Conservation (phyloP, 2,888 invertebrate genomes). For the Eurois occulta region DNA sequence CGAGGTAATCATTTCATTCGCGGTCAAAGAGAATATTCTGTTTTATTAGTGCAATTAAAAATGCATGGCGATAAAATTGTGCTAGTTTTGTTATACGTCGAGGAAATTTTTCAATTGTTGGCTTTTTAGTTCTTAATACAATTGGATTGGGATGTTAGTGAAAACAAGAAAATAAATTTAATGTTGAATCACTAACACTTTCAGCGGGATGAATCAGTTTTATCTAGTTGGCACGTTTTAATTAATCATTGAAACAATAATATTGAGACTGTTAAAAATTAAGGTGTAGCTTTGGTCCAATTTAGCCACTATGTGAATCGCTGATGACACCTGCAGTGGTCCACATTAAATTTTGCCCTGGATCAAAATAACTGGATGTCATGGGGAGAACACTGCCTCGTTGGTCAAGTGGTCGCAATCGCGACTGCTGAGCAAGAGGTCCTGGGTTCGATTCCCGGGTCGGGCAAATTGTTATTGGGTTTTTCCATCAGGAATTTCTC, state of each 20-base stretch:
- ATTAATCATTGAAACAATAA: neutral
- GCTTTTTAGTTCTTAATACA: neutral
- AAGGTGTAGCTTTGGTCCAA: too few relatives aligned
- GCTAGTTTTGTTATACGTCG: conserved; percentile 17
- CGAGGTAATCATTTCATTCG: conserved; percentile 63
- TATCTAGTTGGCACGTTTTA: neutral
- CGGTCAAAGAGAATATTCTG: conserved; percentile 52
- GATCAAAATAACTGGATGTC: too few relatives aligned
- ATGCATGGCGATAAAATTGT: conserved; percentile 39
- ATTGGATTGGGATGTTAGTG: neutral
- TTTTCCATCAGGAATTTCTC: too few relatives aligned
- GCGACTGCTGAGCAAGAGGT: neutral
- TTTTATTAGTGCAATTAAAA: conserved; percentile 65
- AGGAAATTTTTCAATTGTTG: neutral
- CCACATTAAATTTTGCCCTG: too few relatives aligned
- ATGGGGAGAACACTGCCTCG: neutral
- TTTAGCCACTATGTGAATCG: neutral
- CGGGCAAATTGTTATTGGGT: neutral
- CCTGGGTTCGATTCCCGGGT: neutral
- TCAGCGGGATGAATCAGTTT: neutral
- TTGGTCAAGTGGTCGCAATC: neutral
- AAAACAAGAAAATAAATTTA: too few relatives aligned
- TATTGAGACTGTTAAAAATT: too few relatives aligned
- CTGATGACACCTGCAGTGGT: too few relatives aligned
- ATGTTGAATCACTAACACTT: neutral